Conservation (phyloP, 2,888 invertebrate genomes). For the Microctonus hyperodae region DNA sequence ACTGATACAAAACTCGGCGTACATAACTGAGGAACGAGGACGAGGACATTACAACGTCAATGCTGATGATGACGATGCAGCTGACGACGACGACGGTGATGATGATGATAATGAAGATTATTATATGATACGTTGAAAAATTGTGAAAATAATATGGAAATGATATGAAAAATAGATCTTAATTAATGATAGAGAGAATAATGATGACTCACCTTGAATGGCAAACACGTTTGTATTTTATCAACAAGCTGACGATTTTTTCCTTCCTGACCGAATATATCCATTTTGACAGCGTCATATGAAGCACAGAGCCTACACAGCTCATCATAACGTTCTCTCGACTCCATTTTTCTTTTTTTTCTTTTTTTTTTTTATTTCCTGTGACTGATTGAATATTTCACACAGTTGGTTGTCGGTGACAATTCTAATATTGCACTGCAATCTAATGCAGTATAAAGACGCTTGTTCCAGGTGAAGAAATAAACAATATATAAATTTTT, state of each 20-base stretch:
- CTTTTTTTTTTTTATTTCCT: constrained; percentile 23
- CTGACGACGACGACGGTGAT: constrained; percentile 11
- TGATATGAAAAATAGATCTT: background rate
- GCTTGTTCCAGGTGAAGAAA: background rate
- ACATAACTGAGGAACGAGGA: constrained; percentile 29
- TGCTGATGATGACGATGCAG: constrained; percentile 15
- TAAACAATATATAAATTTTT: too few relatives aligned
- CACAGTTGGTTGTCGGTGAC: constrained; percentile 17
- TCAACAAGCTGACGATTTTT: constrained; percentile 62
- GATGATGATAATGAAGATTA: constrained; percentile 7
- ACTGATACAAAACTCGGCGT: constrained; percentile 5
- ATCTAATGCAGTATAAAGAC: background rate
- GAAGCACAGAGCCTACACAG: constrained; percentile 64
- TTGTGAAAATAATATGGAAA: background rate
- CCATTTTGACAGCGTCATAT: constrained; percentile 63
- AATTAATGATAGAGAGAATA: background rate
- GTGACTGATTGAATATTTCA: background rate
- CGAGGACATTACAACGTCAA: constrained; percentile 26
- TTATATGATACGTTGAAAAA: background rate
- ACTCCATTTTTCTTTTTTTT: constrained; percentile 39
- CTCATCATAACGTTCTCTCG: constrained; percentile 63
- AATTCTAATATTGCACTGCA: too few relatives aligned
- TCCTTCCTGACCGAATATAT: constrained; percentile 64
- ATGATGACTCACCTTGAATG: constrained; percentile 60
- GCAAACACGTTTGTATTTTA: constrained; percentile 64